Evolutionary conservation across 2,888 invertebrate genomes (phyloP), one percentile per base, ranked within the genome.

Genomic region (Amblyjoppa fuscipennis): DNA sequence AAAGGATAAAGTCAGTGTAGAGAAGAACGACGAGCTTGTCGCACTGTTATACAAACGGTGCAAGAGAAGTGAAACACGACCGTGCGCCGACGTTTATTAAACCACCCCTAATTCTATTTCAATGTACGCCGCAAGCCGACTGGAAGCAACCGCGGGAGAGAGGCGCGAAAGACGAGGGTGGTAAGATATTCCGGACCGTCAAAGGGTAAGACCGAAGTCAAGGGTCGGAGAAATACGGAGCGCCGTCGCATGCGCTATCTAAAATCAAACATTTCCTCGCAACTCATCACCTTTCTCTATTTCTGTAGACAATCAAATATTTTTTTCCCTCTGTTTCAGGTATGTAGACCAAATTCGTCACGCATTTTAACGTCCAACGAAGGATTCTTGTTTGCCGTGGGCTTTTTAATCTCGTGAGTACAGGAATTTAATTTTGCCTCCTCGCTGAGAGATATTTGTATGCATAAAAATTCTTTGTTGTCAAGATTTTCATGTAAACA

Each of bases 21-120:
- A 7, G 59, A 74, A 25, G 59, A 59, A 74, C 45, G 73, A 74
- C 73, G 41, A 74, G 41, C 25, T 74, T 59, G 41, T 13, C 25
- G 3, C 28, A 38, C 16, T 74, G 31, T 74, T 61, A 20, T 56
- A 69, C 53, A 64, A 25, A 68, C 31, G 68, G 34, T 34, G 53
- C 69, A 73, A 70, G 78, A 70, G 77, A 74, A 75, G 71, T 61
- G 70, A 64, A 77, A 49, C 71, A 78, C 61, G 80, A 89, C 92
- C 92, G 84, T 91, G 89, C 88, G 89, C 90, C 91, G 86, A 89
- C 89, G 90, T 90, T 91, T 92, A 92, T 92, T 92, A 92, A 92
- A 92, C 90, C 89, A 87, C 87, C 89, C 89, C 92, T 92, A 92
- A 92, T 92, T 92, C 91, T 92, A 92, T 92, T 92, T 92, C 92